Base-by-base conservation (phyloP, 2,888 invertebrate genomes). In the Protodeltote pygarga region DNA sequence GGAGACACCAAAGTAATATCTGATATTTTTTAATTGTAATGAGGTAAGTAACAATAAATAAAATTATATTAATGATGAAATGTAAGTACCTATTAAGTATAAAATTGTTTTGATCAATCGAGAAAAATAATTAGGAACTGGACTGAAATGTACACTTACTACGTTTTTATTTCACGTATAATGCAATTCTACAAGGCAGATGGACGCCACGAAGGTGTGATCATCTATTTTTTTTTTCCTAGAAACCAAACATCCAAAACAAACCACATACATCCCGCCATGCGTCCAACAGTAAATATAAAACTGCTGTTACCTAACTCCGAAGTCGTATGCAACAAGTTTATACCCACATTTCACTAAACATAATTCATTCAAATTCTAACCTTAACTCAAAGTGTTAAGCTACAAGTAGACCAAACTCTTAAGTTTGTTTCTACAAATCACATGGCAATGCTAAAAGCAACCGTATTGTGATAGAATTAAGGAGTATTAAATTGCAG, bases 281-380 rank as follows among this genome's bases (percentile, higher is more conserved):
- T 44, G 45, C 35, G 24, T 38, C 31, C 21, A 14, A 16, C 9
- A 53, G 33, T 41, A 33, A 39, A 41, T 24, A 50, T 35, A 40
- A 52, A 52, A 41, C 41, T 53, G 5, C n/a, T 35, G 39, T 16
- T 21, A 52, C 28, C 42, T 24, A 60, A 48, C 42, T 17, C 28
- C 32, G 14, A 42, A 55, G 42, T 57, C 33, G 29, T 64, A 47
- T 57, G 65, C 65, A 65, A 65, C 65, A 65, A 65, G 65, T 68
- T 50, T 14, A 21, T 11, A 8, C 24, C 33, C 8, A 31, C 2
- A n/a, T n/a, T n/a, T 19, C 13, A 35, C 15, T 4, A 10, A 10
- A 17, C 8, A 6, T 5, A n/a, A 2, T 21, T 4, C 10, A 16
- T 15, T 20, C 15, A 25, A 58, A 35, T 34, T 21, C 17, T 17